phyloP scores from a whole-genome alignment of 2,888 invertebrate genomes.

The Operophtera brumata region DNA sequence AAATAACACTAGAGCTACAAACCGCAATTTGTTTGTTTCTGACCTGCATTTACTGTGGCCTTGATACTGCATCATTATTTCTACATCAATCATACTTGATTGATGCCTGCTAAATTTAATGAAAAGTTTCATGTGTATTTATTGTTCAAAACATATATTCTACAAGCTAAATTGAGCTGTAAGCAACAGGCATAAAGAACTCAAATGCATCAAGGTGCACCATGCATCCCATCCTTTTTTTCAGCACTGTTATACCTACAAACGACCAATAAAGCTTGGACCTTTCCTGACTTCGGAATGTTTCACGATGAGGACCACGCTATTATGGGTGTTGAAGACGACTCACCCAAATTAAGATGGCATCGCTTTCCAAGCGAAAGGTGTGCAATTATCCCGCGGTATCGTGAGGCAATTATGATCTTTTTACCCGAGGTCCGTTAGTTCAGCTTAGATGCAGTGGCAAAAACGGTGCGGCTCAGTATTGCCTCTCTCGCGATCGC shows the following conservation, averaged over 20 bases:
- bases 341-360: constrained; percentile 69
- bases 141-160: constrained; percentile 30
- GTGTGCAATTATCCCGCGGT: constrained; percentile 72
- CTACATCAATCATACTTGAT: constrained; percentile 56
- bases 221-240: constrained; percentile 32
- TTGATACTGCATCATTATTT: constrained; percentile 68
- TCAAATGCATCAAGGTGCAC: constrained; percentile 24
- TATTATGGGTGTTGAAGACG: constrained; percentile 51
- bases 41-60: constrained; percentile 56
- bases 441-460: constrained; percentile 67
- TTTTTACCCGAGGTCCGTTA: constrained; percentile 78
- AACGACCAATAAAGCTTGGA: constrained; percentile 41
- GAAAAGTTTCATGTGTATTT: constrained; percentile 42
- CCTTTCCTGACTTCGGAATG: constrained; percentile 26
- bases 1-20: constrained; percentile 41
- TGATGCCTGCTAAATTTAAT: constrained; percentile 52
- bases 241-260: constrained; percentile 37
- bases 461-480: constrained; percentile 68
- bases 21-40: constrained; percentile 51
- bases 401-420: constrained; percentile 72
- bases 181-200: constrained; percentile 25
- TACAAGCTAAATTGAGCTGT: constrained; percentile 34
- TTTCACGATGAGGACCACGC: constrained; percentile 37
- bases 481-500: constrained; percentile 52
- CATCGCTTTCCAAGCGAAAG: constrained; percentile 78